Conservation (phyloP, 2,113 vertebrate species). For the Caloenas nicobarica region DNA sequence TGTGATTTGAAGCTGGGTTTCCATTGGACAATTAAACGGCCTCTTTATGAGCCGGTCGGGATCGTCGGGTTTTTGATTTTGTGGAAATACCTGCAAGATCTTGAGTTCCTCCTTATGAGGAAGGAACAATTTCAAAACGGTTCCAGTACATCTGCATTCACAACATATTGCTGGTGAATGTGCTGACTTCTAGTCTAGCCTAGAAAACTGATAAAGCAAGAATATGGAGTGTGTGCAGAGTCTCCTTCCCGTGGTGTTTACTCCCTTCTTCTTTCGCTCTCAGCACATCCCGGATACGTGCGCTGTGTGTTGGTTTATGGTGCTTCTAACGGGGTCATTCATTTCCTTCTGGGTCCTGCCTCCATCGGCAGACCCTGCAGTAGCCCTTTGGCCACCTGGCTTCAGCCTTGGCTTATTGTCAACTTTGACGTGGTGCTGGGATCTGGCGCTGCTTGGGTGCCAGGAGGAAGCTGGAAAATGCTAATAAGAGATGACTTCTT, state of each 20-base stretch:
- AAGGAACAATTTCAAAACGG: neutral
- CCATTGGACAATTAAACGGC: neutral
- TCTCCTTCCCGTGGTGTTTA: neutral
- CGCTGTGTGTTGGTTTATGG: rapidly evolving
- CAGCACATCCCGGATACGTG: rapidly evolving
- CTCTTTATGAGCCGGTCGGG: neutral
- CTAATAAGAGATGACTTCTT: neutral
- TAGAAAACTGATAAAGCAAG: neutral
- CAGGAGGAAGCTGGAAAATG: neutral
- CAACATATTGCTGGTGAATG: neutral
- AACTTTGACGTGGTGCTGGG: neutral
- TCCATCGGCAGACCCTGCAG: neutral
- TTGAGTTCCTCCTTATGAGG: neutral
- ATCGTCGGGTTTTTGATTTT: neutral
- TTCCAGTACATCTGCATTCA: neutral
- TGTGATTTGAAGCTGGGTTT: neutral
- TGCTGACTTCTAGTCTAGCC: neutral
- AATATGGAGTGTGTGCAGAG: rapidly evolving
- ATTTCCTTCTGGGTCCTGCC: neutral
- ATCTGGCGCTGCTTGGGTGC: neutral
- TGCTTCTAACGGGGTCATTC: neutral
- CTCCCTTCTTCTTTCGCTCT: neutral
- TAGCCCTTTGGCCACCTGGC: neutral
- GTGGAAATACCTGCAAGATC: neutral
- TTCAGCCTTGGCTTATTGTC: neutral